These are phyloP conservation scores for Coilia nasus DNA, from an alignment of 2,797 vertebrate genomes.

Conservation along the genomic window DNA sequence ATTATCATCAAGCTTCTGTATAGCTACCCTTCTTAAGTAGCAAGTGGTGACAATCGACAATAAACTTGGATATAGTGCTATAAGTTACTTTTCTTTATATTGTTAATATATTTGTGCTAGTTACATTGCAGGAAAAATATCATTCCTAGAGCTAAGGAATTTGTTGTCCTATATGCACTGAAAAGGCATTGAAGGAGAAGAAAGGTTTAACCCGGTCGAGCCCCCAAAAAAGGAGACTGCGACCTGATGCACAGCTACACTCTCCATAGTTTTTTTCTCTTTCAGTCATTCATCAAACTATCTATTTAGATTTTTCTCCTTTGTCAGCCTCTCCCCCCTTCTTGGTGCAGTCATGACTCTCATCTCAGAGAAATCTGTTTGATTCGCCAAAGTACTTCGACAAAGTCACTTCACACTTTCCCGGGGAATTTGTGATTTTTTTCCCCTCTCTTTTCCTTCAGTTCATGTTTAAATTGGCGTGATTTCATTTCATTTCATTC, in stretches of 20 bases:
- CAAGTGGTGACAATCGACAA: slow-evolving; percentile 77
- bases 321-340: slow-evolving; percentile 58
- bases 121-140: slow-evolving; percentile 72
- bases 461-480: slow-evolving; percentile 31
- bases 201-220: slow-evolving; percentile 31
- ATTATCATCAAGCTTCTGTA: slow-evolving; percentile 60
- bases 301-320: slow-evolving; percentile 39
- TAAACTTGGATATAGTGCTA: slow-evolving; percentile 79
- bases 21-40: slow-evolving; percentile 65
- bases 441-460: slow-evolving; percentile 25
- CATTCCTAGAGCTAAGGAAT: slow-evolving; percentile 77
- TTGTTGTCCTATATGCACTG: slow-evolving; percentile 70
- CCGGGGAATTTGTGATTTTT: slow-evolving; percentile 44
- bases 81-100: slow-evolving; percentile 75
- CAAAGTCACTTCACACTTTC: slow-evolving; percentile 57
- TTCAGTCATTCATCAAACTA: slow-evolving; percentile 51
- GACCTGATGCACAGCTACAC: slow-evolving; percentile 77
- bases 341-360: slow-evolving; percentile 54
- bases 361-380: slow-evolving; percentile 46
- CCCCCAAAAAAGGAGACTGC: slow-evolving; percentile 50
- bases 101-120: slow-evolving; percentile 76
- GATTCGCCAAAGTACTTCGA: slow-evolving; percentile 43
- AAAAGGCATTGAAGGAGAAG: slow-evolving; percentile 71
- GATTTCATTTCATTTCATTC: slow-evolving; percentile 20
- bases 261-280: slow-evolving; percentile 64